Conservation (phyloP, 2,888 invertebrate genomes). For the Azorinus chamasolen region DNA sequence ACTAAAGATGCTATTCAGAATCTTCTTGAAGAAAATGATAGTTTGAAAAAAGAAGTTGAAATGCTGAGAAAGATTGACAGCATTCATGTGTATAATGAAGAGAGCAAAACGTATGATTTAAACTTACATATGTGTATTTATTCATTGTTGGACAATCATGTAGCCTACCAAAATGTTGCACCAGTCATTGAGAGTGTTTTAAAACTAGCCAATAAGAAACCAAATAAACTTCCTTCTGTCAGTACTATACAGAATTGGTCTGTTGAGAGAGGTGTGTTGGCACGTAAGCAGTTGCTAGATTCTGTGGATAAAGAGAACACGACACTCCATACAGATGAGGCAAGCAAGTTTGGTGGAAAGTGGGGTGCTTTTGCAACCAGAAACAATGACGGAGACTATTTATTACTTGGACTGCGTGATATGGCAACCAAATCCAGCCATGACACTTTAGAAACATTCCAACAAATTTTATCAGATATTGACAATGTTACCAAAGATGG, state of each 20-base stretch:
- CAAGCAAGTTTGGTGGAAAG: slow-evolving; percentile 23
- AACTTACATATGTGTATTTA: no score
- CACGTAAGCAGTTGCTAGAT: slow-evolving; percentile 16
- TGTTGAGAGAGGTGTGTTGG: slow-evolving; percentile 16
- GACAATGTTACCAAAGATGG: no score
- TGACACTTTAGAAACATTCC: slow-evolving; percentile 7
- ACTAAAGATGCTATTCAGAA: no score
- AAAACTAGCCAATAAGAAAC: slow-evolving; percentile 18
- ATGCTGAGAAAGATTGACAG: no score
- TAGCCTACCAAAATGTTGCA: not conserved
- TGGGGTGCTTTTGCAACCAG: slow-evolving; percentile 35
- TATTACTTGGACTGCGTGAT: slow-evolving; percentile 18
- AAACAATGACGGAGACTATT: slow-evolving; percentile 11
- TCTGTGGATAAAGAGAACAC: slow-evolving; percentile 10
- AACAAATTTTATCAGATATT: no score
- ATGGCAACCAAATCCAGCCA: slow-evolving; percentile 27
- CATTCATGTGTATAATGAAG: no score
- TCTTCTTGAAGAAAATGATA: no score
- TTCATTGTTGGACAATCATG: no score
- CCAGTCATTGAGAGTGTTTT: slow-evolving; percentile 15
- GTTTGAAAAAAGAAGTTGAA: no score
- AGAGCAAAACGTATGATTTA: no score
- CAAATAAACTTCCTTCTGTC: slow-evolving; percentile 13
- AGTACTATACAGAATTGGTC: slow-evolving; percentile 39
- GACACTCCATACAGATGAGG: slow-evolving; percentile 31